Base-by-base conservation (phyloP, 1,140 invertebrate genomes). In the Mactra quadrangularis region DNA sequence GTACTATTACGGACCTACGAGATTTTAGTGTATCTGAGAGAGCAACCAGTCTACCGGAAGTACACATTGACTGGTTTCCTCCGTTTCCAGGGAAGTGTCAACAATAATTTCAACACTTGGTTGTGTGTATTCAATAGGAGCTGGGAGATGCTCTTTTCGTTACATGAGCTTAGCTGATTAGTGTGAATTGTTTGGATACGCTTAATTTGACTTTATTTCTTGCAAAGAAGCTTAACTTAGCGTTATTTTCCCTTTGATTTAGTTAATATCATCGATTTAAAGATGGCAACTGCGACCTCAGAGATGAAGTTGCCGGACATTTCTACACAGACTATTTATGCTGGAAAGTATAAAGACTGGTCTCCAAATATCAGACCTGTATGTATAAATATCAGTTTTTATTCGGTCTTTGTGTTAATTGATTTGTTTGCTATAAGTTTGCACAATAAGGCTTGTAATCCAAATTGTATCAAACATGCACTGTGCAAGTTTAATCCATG, bases 281-380 rank as follows among this genome's bases (percentile, higher is more conserved):
- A 2, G 9, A 68, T 68, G 64, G 64, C 64, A 68, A 13, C 82
- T 38, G 87, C 87, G 85, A 29, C 88, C 47, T 76, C 87, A 22
- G 81, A 84, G 84, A 75, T 89, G n/a, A 86, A 85, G 52, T 72
- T 90, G 25, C 90, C 90, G 2, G 79, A 87, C 9, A 87, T 92
- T 35, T 22, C 79, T 27, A 85, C 86, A 25, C 83, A 89, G 31
- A 86, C 87, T 95, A 96, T 96, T 57, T 93, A 93, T 86, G 79
- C 82, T 11, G 91, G 91, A 50, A 92, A 91, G 85, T 92, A 87
- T 71, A 88, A 87, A 75, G 92, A 93, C 83, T 88, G 89, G 85
- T 85, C 74, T n/a, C 91, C 92, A 27, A 57, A 87, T 22, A 50
- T 89, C 68, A 79, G 85, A 83, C 47, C 91, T n/a, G 92, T 93